These are phyloP conservation scores for Callinectes sapidus DNA, from an alignment of 2,888 invertebrate genomes.

Conservation along the genomic window DNA sequence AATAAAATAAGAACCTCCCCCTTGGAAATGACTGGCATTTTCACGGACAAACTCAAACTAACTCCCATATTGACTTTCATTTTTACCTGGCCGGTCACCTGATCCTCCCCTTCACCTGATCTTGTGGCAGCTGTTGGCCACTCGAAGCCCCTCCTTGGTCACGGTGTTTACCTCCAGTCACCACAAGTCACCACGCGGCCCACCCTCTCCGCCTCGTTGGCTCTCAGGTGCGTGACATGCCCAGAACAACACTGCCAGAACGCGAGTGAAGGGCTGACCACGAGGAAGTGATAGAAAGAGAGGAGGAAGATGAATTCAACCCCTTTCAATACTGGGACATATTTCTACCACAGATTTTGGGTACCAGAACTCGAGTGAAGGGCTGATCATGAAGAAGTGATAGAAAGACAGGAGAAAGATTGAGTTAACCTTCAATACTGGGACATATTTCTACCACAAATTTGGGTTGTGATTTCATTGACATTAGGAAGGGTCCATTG, in stretches of 20 bases:
- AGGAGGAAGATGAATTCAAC: not conserved
- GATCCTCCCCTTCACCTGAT: not conserved
- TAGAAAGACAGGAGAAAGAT: too few species aligned
- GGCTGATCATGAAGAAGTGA: too few species aligned
- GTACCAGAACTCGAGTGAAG: too few species aligned
- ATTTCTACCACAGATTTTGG: too few species aligned
- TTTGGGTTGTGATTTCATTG: too few species aligned
- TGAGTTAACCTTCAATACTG: too few species aligned
- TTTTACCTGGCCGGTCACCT: not conserved
- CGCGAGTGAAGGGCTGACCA: not conserved
- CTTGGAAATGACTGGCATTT: not conserved
- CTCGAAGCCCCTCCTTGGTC: not conserved
- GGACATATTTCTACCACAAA: too few species aligned
- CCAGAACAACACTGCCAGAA: not conserved
- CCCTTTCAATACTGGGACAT: too few species aligned
- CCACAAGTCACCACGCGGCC: not conserved
- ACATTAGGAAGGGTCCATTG: too few species aligned
- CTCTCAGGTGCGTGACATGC: not conserved
- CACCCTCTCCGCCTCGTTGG: not conserved
- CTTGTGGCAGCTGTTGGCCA: not conserved
- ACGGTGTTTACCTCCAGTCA: not conserved
- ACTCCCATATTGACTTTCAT: slow-evolving; percentile 1
- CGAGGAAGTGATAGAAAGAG: not conserved
- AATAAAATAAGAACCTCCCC: not conserved
- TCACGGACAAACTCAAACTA: not conserved